Evolutionary conservation across 2,113 vertebrate genomes (phyloP).

Genomic region (Hippocampus barbouri): DNA sequence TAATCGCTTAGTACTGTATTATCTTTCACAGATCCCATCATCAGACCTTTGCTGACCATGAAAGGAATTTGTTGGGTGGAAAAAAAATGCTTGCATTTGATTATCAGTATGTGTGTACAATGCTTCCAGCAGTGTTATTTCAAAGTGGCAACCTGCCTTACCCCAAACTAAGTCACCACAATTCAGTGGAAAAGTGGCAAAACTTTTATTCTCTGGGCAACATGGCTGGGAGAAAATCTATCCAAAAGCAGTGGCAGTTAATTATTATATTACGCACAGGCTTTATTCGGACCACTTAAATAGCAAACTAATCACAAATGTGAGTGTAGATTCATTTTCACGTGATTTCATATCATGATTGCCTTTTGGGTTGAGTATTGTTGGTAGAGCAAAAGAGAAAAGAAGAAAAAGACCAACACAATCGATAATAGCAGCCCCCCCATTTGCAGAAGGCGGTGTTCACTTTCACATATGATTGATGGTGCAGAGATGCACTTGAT

Average conservation of each 20-base stretch:
- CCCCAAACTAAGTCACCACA: not conserved
- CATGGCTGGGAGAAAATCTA: not conserved
- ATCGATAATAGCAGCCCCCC: not conserved
- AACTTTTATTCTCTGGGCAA: not conserved
- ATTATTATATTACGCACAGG: not conserved
- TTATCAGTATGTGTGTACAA: not conserved
- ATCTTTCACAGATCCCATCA: not conserved
- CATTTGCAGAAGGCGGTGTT: not conserved
- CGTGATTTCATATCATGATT: not conserved
- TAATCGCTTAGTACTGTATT: not conserved
- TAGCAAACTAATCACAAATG: not conserved
- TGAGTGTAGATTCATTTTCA: not conserved
- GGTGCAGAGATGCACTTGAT: not conserved
- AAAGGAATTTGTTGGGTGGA: not conserved
- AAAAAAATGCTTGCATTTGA: not conserved
- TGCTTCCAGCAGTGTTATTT: not conserved
- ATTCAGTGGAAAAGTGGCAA: not conserved
- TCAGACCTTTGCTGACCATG: not conserved
- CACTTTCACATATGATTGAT: constrained; percentile 4
- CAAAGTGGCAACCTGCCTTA: not conserved
- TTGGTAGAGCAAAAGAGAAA: not conserved
- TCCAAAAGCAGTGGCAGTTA: not conserved
- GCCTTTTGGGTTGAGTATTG: not conserved
- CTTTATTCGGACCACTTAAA: not conserved
- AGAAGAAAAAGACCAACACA: not conserved